Conservation (phyloP, 2,113 vertebrate genomes). For the Antechinus stuartii region DNA sequence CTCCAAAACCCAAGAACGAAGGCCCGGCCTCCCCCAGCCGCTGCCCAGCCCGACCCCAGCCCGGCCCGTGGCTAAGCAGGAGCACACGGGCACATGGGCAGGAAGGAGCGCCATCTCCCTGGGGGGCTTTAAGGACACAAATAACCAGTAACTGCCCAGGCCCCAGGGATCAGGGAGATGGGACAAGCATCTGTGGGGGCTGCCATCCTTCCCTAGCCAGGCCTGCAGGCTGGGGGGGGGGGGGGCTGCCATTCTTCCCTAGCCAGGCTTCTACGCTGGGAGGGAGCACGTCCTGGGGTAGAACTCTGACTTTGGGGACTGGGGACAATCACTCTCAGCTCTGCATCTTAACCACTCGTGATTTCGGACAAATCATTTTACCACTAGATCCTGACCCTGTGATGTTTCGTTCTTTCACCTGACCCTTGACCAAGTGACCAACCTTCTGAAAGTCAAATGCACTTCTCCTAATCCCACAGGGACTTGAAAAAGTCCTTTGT, state of each 20-base stretch:
- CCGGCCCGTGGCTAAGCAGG: not conserved
- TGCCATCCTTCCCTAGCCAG: not conserved
- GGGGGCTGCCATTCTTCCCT: not conserved
- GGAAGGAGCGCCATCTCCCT: not conserved
- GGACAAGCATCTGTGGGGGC: not conserved
- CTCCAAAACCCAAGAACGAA: conserved; percentile 51
- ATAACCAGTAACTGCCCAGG: not conserved
- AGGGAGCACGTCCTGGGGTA: no score
- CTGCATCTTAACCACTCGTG: not conserved
- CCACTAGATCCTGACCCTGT: not conserved
- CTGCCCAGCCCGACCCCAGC: no score
- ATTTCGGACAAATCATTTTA: not conserved
- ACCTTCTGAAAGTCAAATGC: not conserved
- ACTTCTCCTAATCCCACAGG: not conserved
- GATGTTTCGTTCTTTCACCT: not conserved
- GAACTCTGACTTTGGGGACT: not conserved
- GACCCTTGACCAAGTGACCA: not conserved
- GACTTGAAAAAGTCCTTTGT: not conserved
- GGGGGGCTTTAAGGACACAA: not conserved
- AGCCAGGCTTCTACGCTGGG: no score
- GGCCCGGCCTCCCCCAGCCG: no score
- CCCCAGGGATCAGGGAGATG: not conserved
- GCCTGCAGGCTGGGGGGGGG: not conserved
- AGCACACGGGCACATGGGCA: rapidly evolving
- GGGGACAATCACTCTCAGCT: not conserved